Evolutionary conservation across 2,888 invertebrate species (phyloP).

Genomic region (Prosapia bicincta): DNA sequence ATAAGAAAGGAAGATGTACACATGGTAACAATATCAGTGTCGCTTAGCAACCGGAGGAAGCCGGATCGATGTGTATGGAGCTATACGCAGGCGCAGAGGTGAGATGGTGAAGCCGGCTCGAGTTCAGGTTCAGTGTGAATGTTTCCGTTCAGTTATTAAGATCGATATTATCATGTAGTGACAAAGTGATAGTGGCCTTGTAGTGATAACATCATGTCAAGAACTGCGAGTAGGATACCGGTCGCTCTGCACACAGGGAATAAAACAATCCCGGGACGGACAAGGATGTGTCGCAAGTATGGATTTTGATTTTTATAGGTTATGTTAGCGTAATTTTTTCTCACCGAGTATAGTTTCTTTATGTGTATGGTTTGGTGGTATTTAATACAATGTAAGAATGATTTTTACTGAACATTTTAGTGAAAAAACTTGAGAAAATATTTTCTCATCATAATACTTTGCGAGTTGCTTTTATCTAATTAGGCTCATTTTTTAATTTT

Average conservation of each 20-base stretch:
- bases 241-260: neutral
- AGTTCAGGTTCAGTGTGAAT: neutral
- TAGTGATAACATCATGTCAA: neutral
- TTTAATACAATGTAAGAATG: too few relatives aligned
- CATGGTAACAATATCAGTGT: neutral
- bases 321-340: too few relatives aligned
- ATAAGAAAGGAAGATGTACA: neutral
- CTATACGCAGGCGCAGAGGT: neutral
- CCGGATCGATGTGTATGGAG: neutral
- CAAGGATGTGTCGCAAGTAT: neutral
- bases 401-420: too few relatives aligned
- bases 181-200: neutral
- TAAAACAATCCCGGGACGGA: neutral
- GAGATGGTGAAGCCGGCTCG: neutral
- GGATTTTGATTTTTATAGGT: neutral
- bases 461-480: too few relatives aligned
- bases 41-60: neutral
- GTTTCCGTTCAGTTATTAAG: neutral
- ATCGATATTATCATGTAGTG: neutral
- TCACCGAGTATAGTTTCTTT: too few relatives aligned
- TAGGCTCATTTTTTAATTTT: too few relatives aligned
- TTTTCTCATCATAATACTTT: too few relatives aligned
- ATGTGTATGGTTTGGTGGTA: too few relatives aligned
- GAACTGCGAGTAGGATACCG: neutral
- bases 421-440: too few relatives aligned